These are phyloP conservation scores for Tillus elongatus DNA, from an alignment of 2,888 invertebrate species.

Conservation along the genomic window DNA sequence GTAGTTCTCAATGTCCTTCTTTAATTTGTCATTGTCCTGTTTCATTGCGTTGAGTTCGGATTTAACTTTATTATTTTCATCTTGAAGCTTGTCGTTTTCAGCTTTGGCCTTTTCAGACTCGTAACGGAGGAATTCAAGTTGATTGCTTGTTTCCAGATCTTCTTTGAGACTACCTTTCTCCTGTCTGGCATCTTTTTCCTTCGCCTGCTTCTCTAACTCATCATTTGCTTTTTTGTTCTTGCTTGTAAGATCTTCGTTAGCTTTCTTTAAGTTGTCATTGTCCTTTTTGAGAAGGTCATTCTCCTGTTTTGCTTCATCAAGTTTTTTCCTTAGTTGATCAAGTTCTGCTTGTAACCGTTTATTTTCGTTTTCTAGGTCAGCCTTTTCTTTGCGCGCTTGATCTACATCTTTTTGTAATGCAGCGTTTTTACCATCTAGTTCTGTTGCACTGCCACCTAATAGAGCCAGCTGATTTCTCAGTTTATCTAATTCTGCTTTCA, in stretches of 20 bases:
- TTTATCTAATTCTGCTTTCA: constrained; percentile 10
- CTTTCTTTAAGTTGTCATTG: not conserved
- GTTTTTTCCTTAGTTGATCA: constrained; percentile 3
- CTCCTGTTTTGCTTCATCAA: constrained; percentile 10
- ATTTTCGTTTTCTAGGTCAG: constrained; percentile 9
- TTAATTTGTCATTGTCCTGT: constrained; percentile 10
- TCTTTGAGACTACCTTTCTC: constrained; percentile 25
- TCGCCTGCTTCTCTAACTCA: not conserved
- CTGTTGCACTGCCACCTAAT: too few relatives aligned
- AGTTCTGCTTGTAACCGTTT: constrained; percentile 10
- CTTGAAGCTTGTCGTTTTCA: too few relatives aligned
- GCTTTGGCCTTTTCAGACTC: too few relatives aligned
- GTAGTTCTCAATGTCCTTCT: constrained; percentile 1
- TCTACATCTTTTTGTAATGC: too few relatives aligned
- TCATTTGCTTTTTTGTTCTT: not conserved
- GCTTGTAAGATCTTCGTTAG: not conserved
- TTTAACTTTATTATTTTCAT: too few relatives aligned
- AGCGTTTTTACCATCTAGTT: too few relatives aligned
- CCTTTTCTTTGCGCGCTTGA: constrained; percentile 5
- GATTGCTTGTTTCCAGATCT: too few relatives aligned
- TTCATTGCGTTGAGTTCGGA: too few relatives aligned
- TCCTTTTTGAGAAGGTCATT: constrained; percentile 6
- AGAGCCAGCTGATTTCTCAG: too few relatives aligned
- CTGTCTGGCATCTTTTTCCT: constrained; percentile 21
- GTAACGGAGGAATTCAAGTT: too few relatives aligned